Evolutionary conservation across 53 echinoderm and acorn worm species (phyloP).

Genomic region (Patiria pectinifera): DNA sequence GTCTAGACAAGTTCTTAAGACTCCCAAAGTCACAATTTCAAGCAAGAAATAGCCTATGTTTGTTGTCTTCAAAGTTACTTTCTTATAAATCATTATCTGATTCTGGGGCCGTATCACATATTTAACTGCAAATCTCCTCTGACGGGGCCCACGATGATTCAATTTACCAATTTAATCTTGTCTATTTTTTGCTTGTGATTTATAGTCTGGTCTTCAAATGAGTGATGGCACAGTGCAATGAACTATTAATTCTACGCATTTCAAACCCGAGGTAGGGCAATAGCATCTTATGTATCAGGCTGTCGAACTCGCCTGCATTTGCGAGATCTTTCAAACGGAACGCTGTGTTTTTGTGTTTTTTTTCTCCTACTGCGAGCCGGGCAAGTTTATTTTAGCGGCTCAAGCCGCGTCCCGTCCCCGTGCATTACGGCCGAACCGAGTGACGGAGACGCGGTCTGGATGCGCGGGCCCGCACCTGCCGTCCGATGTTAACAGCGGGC

Average conservation of each 20-base stretch:
- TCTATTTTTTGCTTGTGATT: conserved; percentile 1
- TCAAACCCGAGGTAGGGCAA: too few species aligned
- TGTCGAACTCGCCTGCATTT: background rate
- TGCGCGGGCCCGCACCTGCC: conserved; percentile 35
- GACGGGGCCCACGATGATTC: background rate
- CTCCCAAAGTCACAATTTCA: too few species aligned
- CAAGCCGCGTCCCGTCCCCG: conserved; percentile 44
- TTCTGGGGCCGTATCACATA: background rate
- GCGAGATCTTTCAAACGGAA: background rate
- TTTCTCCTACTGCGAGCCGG: conserved; percentile 33
- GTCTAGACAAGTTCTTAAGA: too few species aligned
- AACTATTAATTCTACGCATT: background rate
- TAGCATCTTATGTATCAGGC: background rate
- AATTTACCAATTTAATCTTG: background rate
- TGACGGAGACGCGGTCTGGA: conserved; percentile 40
- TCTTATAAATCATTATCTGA: background rate
- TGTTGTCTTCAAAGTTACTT: background rate
- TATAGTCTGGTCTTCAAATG: background rate
- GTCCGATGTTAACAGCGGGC: conserved; percentile 36
- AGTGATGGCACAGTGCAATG: background rate
- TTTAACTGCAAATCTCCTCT: background rate
- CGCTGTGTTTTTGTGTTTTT: background rate
- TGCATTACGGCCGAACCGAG: conserved; percentile 33
- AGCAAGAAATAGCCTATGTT: too few species aligned
- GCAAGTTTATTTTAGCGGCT: conserved; percentile 18